Percentiles rank a stretch among this genome's conserved stretches.
Evolutionary conservation across 2,113 vertebrate genomes (phyloP).

Genomic region (Suricata suricatta): DNA sequence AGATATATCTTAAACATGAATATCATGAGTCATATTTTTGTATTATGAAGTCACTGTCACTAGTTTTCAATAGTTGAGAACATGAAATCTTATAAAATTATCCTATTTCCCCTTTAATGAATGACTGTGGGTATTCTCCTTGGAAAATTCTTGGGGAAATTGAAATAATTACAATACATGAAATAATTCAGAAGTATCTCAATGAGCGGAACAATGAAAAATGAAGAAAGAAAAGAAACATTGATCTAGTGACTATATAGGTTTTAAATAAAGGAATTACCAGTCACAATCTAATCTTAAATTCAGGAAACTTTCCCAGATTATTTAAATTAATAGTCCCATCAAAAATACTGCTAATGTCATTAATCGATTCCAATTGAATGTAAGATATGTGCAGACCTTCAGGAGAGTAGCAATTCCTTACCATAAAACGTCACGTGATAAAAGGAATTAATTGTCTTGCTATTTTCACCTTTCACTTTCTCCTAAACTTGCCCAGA

Average conservation of each 20-base stretch:
- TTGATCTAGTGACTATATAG: neutral
- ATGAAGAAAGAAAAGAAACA: neutral
- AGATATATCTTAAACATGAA: neutral
- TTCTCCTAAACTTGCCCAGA: neutral
- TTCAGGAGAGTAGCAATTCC: neutral
- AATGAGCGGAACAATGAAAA: neutral
- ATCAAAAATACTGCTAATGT: neutral
- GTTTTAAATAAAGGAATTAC: neutral
- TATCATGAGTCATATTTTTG: neutral
- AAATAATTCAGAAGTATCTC: neutral
- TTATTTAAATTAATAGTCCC: neutral
- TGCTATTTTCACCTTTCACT: neutral
- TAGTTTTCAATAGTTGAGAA: neutral
- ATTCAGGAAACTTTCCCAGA: neutral
- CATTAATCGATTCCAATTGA: neutral
- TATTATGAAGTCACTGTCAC: neutral
- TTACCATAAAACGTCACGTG: neutral
- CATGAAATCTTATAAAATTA: constrained; percentile 15
- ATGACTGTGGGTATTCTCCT: neutral
- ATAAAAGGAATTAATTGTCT: neutral
- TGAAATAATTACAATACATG: constrained; percentile 4
- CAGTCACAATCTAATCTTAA: neutral
- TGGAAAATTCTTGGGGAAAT: neutral
- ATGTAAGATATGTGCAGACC: neutral
- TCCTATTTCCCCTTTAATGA: neutral